These are phyloP conservation scores for Hormaphis cornu DNA, from an alignment of 1,140 invertebrate genomes.

Conservation along the genomic window DNA sequence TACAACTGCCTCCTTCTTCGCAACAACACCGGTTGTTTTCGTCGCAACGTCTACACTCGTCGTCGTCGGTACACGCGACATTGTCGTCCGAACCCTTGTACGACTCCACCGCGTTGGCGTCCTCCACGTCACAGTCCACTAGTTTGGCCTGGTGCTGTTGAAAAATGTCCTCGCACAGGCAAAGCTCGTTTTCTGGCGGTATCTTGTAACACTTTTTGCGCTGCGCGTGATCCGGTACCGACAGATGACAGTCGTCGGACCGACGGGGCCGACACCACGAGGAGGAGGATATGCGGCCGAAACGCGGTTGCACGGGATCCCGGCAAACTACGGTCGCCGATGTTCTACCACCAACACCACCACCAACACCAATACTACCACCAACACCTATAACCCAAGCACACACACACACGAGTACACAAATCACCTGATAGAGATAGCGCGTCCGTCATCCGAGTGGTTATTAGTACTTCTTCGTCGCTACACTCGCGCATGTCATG, in stretches of 20 bases:
- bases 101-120: conserved; percentile 35
- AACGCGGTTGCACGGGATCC: conserved; percentile 31
- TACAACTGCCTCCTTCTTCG: no score
- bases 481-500: conserved; percentile 25
- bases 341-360: conserved; percentile 7
- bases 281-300: conserved; percentile 26
- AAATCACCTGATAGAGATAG: conserved; percentile 30
- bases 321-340: neutral
- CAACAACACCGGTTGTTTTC: no score
- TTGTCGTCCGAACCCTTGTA: neutral
- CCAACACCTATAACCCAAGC: conserved; percentile 25
- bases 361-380: conserved; percentile 12
- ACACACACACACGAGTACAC: no score
- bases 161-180: conserved; percentile 29
- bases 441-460: conserved; percentile 7
- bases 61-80: neutral
- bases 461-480: conserved; percentile 12
- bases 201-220: conserved; percentile 24
- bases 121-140: conserved; percentile 38
- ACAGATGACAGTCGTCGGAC: conserved; percentile 15
- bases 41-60: neutral
- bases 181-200: conserved; percentile 29
- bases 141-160: conserved; percentile 38
- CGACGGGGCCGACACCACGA: conserved; percentile 14
- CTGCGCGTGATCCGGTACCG: conserved; percentile 12